Conservation (phyloP, 2,113 vertebrate species). For the Dasyurus viverrinus region DNA sequence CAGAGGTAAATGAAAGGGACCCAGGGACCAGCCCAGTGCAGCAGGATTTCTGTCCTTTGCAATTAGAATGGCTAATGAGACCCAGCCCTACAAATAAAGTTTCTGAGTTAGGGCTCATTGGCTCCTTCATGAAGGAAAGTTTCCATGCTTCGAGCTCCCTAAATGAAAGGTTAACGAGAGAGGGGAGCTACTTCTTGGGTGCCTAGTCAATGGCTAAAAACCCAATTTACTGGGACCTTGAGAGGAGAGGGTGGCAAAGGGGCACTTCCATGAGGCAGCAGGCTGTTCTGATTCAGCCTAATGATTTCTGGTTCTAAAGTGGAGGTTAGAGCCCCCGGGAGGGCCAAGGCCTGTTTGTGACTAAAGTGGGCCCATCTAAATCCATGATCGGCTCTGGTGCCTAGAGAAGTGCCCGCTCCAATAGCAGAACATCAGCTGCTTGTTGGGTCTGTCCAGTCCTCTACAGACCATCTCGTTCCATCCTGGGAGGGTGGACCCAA, state of each 20-base stretch:
- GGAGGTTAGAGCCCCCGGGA: background rate
- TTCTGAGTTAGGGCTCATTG: background rate
- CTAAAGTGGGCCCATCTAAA: background rate
- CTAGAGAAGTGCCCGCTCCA: background rate
- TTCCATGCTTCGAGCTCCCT: background rate
- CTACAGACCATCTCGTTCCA: background rate
- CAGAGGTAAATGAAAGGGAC: background rate
- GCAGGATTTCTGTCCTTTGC: background rate
- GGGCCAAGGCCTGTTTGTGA: background rate
- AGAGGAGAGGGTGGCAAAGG: background rate
- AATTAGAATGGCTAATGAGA: background rate
- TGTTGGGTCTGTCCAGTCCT: background rate
- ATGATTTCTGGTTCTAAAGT: background rate
- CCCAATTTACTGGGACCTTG: background rate
- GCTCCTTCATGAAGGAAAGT: background rate
- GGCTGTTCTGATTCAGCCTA: background rate
- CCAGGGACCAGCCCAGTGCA: background rate
- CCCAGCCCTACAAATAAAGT: background rate
- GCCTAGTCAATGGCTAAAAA: background rate
- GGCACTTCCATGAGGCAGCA: background rate
- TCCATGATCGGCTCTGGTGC: background rate
- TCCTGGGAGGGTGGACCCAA: background rate
- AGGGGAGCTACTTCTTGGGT: background rate
- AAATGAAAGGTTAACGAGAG: background rate
- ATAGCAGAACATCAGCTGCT: background rate